These are phyloP conservation scores for Zapus hudsonius DNA, from an alignment of 2,113 vertebrate species.

Conservation along the genomic window DNA sequence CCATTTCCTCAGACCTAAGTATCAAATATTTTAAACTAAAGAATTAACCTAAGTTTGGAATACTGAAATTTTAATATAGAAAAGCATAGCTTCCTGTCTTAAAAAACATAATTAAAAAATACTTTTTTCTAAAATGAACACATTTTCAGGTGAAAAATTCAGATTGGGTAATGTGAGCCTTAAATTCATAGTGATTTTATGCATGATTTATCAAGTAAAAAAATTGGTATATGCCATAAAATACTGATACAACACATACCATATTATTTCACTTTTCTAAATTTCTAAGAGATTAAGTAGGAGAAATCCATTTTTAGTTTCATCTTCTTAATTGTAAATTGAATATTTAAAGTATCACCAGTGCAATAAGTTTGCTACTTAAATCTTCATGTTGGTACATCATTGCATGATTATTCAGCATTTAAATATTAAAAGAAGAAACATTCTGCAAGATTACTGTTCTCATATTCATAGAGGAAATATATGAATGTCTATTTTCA, in stretches of 20 bases:
- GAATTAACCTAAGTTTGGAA: neutral
- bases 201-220: neutral
- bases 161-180: neutral
- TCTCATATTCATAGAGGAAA: neutral
- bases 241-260: neutral
- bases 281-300: neutral
- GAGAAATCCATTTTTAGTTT: neutral
- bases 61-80: too few species aligned
- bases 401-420: neutral
- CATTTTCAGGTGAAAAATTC: neutral
- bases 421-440: neutral
- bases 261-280: neutral
- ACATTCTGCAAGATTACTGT: neutral
- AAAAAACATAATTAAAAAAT: too few species aligned
- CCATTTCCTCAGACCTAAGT: neutral
- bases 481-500: neutral
- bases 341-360: neutral
- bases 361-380: neutral
- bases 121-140: neutral
- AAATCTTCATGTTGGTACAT: neutral
- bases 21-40: neutral
- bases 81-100: too few species aligned
- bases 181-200: neutral
- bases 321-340: neutral
- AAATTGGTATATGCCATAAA: neutral